Evolutionary conservation across 2,113 vertebrate species (phyloP), one percentile per base, ranked within the genome.

Genomic region (Sylvia atricapilla): DNA sequence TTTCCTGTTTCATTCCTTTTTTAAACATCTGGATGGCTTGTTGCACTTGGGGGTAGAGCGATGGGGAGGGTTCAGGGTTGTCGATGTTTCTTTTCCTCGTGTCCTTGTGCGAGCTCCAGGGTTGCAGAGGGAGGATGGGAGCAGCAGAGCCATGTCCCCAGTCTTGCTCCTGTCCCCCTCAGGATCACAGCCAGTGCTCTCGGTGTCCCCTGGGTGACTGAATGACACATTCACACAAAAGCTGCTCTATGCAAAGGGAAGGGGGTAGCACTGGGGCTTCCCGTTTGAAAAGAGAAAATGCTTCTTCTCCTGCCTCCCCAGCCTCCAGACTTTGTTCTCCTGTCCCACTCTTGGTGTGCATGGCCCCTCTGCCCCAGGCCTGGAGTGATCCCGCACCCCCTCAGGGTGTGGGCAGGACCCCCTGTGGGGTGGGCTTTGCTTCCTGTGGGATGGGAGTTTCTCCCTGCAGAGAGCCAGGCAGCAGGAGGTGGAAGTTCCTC

Each of bases 161-260:
- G 75, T 79, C 79, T 84, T 92, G 70, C 80, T 88, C 68, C 85
- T 78, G 81, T 78, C 58, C 69, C n/a, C n/a, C n/a, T 76, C 1
- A 3, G 39, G 81, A 37, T 69, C 82, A 55, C 53, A 77, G 73
- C 52, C 1, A 2, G 67, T 67, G 78, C 73, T 84, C 73, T 85
- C 2, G 0, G 20, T 77, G 88, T 76, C 56, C 55, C 74, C 75
- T 49, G 72, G 43, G 62, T 90, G 84, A 90, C 62, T 33, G 83
- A 96, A 91, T 86, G 94, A 63, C 39, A 12, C 3, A 0, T 43
- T 96, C 15, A 22, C 87, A 72, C 67, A 79, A 82, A 63, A 67
- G 91, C 74, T 95, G 85, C 90, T 93, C 94, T 95, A 90, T 95
- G 94, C 94, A 92, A 95, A 88, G 70, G 52, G 81, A 69, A 67